A percentile compares a stretch with the other conserved stretches of the same genome.
These are phyloP conservation scores for Taenioides sp. DNA, from an alignment of 2,797 vertebrate species.

Conservation along the genomic window DNA sequence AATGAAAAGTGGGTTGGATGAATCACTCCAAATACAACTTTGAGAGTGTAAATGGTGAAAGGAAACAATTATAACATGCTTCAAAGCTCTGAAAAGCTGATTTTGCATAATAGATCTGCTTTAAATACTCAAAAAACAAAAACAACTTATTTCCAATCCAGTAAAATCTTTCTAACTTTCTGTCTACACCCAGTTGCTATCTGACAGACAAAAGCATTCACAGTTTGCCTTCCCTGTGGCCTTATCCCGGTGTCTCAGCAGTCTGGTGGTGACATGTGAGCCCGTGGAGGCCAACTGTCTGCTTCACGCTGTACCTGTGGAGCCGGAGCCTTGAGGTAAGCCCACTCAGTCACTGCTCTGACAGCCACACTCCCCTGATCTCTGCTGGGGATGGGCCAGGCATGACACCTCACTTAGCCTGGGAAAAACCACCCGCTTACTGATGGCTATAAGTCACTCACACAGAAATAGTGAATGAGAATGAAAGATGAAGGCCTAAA, in stretches of 20 bases:
- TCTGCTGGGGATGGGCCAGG: slow-evolving; percentile 4
- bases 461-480: neutral
- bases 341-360: slow-evolving; percentile 5
- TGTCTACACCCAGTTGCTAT: neutral
- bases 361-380: slow-evolving; percentile 10
- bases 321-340: slow-evolving; percentile 3
- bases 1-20: too few species aligned
- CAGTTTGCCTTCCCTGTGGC: neutral
- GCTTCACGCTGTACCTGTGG: slow-evolving; percentile 3
- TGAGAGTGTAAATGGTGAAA: too few species aligned
- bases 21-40: too few species aligned
- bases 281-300: neutral
- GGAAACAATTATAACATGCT: too few species aligned
- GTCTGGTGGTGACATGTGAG: neutral
- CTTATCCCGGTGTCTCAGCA: neutral
- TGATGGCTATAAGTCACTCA: neutral
- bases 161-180: neutral
- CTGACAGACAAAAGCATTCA: slow-evolving; percentile 1
- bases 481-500: neutral
- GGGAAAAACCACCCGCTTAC: neutral
- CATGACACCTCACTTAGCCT: slow-evolving; percentile 4
- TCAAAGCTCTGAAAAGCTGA: too few species aligned
- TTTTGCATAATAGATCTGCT: too few species aligned
- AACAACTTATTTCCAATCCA: too few species aligned
- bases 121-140: too few species aligned